A percentile compares a stretch with the other conserved stretches of the same genome.
Conservation (phyloP, 2,113 vertebrate genomes). For the Hydrolagus affinis region DNA sequence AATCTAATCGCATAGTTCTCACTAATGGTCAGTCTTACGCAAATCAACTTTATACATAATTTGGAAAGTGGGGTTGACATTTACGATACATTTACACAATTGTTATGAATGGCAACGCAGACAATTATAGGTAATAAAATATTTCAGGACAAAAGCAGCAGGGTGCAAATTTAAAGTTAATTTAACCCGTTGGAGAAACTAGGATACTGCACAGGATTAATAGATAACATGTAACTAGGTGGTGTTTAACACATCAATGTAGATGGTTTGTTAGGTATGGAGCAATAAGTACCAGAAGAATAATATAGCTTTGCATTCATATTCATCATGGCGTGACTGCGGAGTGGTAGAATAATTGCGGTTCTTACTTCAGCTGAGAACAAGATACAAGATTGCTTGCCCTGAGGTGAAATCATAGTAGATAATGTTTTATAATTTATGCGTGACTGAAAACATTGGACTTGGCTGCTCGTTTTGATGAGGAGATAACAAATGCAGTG, state of each 20-base stretch:
- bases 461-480: conserved; percentile 12
- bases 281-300: neutral
- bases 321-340: neutral
- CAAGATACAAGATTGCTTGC: conserved; percentile 9
- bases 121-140: neutral
- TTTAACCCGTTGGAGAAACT: neutral
- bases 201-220: neutral
- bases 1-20: neutral
- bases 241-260: neutral
- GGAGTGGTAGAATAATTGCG: neutral
- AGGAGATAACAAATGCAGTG: neutral
- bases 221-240: neutral
- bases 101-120: neutral
- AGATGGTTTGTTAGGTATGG: neutral
- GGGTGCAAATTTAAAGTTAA: neutral
- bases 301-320: neutral
- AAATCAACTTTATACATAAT: neutral
- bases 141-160: neutral
- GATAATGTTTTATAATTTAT: conserved; percentile 14
- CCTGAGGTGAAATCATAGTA: conserved; percentile 4
- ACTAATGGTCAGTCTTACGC: neutral
- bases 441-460: neutral
- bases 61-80: neutral
- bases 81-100: neutral
- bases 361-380: neutral